phyloP scores from a whole-genome alignment of 1,140 invertebrate species.

The Drosophila nigromelanica region DNA sequence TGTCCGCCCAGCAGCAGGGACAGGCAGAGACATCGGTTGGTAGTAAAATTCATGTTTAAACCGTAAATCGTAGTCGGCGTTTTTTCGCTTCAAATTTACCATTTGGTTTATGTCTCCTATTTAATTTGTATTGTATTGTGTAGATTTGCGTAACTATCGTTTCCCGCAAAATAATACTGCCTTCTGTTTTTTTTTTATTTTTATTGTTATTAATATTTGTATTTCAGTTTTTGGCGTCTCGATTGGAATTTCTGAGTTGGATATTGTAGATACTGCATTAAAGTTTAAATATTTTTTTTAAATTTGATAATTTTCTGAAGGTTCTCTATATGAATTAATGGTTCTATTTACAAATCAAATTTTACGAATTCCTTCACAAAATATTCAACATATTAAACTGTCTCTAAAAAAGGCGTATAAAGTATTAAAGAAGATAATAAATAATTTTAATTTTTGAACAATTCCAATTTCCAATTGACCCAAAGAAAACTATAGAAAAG shows the following conservation, averaged over 20 bases:
- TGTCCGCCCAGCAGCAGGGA: constrained; percentile 55
- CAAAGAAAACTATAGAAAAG: too few species aligned
- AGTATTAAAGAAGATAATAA: too few species aligned
- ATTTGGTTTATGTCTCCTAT: constrained; percentile 20
- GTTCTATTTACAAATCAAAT: too few species aligned
- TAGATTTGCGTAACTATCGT: constrained; percentile 26
- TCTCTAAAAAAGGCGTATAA: too few species aligned
- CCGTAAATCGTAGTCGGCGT: constrained; percentile 35
- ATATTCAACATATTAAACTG: too few species aligned
- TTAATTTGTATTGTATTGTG: constrained; percentile 17
- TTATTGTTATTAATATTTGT: constrained; percentile 41
- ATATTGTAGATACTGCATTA: constrained; percentile 1
- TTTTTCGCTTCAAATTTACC: constrained; percentile 11
- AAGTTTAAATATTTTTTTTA: not conserved
- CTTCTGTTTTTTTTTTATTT: constrained; percentile 15
- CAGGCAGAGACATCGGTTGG: constrained; percentile 43
- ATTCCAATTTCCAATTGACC: too few species aligned
- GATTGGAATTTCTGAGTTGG: too few species aligned
- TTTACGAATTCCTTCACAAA: too few species aligned
- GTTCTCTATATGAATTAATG: too few species aligned
- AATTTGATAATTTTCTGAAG: not conserved
- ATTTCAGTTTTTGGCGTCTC: constrained; percentile 16
- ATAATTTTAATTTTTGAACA: too few species aligned
- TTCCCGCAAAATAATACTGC: constrained; percentile 31
- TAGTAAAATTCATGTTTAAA: constrained; percentile 42